phyloP scores from a whole-genome alignment of 2,888 invertebrate species.

The Amphipoea lucens region DNA sequence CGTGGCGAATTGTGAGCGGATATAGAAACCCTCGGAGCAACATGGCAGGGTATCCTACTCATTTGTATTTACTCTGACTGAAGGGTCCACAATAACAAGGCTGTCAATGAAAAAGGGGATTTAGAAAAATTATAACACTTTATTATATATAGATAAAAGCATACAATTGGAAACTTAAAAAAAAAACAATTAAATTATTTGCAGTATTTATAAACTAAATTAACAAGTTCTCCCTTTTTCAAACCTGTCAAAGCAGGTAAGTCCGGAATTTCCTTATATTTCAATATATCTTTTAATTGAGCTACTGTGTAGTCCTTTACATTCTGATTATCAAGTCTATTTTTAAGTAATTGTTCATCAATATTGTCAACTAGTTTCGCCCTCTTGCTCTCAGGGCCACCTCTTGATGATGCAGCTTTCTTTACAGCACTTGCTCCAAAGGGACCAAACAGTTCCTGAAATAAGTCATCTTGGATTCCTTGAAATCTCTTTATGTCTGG shows the following conservation, averaged over 20 bases:
- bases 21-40: not conserved
- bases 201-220: constrained; percentile 80
- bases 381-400: constrained; percentile 70
- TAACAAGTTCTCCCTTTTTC: constrained; percentile 82
- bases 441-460: constrained; percentile 85
- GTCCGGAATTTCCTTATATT: constrained; percentile 72
- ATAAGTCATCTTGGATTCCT: constrained; percentile 80
- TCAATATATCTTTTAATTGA: constrained; percentile 82
- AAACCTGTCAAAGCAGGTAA: constrained; percentile 79
- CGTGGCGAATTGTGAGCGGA: not conserved
- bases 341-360: constrained; percentile 77
- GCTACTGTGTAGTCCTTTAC: constrained; percentile 79
- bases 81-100: not conserved
- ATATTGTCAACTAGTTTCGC: constrained; percentile 67
- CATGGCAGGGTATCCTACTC: no score
- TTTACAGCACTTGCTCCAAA: constrained; percentile 77
- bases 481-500: constrained; percentile 74
- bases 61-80: no score
- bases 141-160: not conserved
- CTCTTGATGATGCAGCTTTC: constrained; percentile 68
- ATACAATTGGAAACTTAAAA: not conserved
- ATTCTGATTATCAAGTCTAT: constrained; percentile 72
- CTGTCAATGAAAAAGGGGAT: not conserved
- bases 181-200: constrained; percentile 42
- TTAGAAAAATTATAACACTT: constrained; percentile 9